phyloP scores from a whole-genome alignment of 2,888 invertebrate species.

The Drosophila siamana region DNA sequence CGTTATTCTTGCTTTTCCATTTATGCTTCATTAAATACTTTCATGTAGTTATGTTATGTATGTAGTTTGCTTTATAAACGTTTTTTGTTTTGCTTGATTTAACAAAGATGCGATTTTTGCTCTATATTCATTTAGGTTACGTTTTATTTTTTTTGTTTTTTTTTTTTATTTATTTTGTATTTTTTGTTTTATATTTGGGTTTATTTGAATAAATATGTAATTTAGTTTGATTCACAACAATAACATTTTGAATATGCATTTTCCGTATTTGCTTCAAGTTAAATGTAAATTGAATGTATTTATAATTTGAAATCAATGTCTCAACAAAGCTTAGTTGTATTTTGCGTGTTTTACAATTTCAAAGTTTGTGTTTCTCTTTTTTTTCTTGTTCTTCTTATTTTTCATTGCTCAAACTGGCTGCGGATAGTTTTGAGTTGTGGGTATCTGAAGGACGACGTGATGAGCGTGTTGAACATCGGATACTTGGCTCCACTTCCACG shows the following conservation, averaged over 20 bases:
- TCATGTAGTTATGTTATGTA: slow-evolving; percentile 21
- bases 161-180: slow-evolving; percentile 7
- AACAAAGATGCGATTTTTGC: slow-evolving; percentile 67
- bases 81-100: slow-evolving; percentile 46
- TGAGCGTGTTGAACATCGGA: neutral
- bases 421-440: slow-evolving; percentile 47
- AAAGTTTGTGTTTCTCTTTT: neutral
- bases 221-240: slow-evolving; percentile 81
- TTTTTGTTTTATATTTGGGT: slow-evolving; percentile 23
- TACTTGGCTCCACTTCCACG: too few relatives aligned
- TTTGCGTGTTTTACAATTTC: slow-evolving; percentile 4
- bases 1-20: slow-evolving; percentile 22
- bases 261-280: slow-evolving; percentile 58
- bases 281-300: slow-evolving; percentile 52
- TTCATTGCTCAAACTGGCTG: slow-evolving; percentile 22
- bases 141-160: slow-evolving; percentile 7
- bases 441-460: neutral
- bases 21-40: slow-evolving; percentile 18
- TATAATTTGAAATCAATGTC: slow-evolving; percentile 61
- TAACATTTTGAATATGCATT: slow-evolving; percentile 80
- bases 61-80: slow-evolving; percentile 34
- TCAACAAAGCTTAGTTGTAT: slow-evolving; percentile 61
- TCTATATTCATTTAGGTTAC: slow-evolving; percentile 19
- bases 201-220: slow-evolving; percentile 57
- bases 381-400: neutral